Conservation (phyloP, 2,888 invertebrate species). For the Parelbella ahira region DNA sequence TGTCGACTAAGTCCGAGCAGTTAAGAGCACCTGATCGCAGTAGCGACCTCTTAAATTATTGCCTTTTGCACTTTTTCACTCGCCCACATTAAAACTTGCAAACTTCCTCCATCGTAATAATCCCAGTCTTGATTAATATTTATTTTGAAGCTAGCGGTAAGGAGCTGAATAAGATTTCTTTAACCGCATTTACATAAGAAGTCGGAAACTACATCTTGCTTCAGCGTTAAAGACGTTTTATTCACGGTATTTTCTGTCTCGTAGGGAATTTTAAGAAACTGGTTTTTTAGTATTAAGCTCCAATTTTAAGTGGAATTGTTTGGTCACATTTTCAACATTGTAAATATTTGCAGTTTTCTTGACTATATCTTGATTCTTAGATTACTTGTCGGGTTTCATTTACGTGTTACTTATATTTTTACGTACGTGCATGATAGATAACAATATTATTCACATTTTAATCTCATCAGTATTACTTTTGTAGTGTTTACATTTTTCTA, state of each 20-base stretch:
- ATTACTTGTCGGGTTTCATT: no score
- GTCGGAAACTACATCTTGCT: slow-evolving; percentile 12
- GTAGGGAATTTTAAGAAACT: no score
- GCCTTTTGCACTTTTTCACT: slow-evolving; percentile 35
- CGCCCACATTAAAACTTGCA: slow-evolving; percentile 20
- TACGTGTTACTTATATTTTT: no score
- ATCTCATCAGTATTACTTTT: no score
- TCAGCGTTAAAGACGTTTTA: slow-evolving; percentile 5
- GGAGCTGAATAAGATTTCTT: slow-evolving; percentile 18
- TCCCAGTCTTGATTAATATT: slow-evolving; percentile 21
- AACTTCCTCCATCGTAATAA: slow-evolving; percentile 14
- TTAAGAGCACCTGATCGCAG: slow-evolving; percentile 39
- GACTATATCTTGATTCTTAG: no score
- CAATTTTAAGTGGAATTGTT: no score
- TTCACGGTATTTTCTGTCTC: slow-evolving; percentile 9
- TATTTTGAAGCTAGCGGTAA: slow-evolving; percentile 17
- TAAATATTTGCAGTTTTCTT: no score
- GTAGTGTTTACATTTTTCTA: no score
- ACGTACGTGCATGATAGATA: no score
- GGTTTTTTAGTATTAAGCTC: no score
- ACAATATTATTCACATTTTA: no score
- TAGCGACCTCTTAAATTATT: slow-evolving; percentile 37
- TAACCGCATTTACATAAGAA: slow-evolving; percentile 16
- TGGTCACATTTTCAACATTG: no score
- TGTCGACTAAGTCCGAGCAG: slow-evolving; percentile 41